Evolutionary conservation across 2,113 vertebrate genomes (phyloP).

Genomic region (Noctilio leporinus): DNA sequence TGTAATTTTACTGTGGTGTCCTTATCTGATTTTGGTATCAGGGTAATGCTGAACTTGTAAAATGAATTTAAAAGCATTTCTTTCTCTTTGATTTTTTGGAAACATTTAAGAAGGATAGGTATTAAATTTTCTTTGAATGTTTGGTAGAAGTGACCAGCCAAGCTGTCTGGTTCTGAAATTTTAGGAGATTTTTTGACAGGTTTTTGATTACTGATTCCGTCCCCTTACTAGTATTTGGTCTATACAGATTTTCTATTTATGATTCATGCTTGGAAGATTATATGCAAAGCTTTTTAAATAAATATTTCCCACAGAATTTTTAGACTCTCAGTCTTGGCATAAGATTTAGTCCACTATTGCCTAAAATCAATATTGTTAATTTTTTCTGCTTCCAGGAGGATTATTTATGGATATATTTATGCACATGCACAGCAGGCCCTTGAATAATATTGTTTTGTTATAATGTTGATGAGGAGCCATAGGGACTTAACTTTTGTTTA

Average conservation of each 20-base stretch:
- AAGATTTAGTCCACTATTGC: slow-evolving; percentile 1
- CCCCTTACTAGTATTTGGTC: background rate
- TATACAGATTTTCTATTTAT: background rate
- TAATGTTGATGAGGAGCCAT: background rate
- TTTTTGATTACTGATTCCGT: background rate
- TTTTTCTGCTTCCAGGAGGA: background rate
- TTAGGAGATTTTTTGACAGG: background rate
- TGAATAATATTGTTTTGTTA: background rate
- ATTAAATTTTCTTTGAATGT: background rate
- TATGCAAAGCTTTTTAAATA: background rate
- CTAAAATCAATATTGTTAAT: slow-evolving; percentile 30
- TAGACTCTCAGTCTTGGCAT: background rate
- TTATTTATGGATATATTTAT: background rate
- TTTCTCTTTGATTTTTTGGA: background rate
- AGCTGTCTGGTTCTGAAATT: background rate
- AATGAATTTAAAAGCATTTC: background rate
- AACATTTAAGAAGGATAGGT: background rate
- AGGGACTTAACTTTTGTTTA: background rate
- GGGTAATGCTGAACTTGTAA: background rate
- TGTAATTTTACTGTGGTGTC: background rate
- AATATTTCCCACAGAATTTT: slow-evolving; percentile 21
- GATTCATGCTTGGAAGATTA: background rate
- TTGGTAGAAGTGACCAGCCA: background rate
- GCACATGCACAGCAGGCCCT: no score
- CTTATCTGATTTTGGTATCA: background rate